Percentiles rank a stretch among this genome's conserved stretches.
These are phyloP conservation scores for Actenoides hombroni DNA, from an alignment of 2,113 vertebrate species.

Conservation along the genomic window DNA sequence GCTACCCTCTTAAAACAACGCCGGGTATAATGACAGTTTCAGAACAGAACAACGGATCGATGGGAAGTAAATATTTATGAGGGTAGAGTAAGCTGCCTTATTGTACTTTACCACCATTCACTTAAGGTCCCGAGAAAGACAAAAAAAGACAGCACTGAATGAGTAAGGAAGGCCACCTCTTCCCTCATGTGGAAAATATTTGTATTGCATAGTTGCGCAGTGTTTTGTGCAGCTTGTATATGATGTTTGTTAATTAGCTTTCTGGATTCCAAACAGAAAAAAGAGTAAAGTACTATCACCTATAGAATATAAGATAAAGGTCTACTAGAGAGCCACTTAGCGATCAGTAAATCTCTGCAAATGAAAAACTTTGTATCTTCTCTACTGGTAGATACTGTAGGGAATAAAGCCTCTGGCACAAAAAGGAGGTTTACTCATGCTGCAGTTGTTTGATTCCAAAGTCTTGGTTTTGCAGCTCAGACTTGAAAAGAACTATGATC, in stretches of 20 bases:
- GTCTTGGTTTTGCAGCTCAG: not conserved
- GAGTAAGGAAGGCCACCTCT: conserved; percentile 21
- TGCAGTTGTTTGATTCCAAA: not conserved
- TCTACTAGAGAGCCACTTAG: not conserved
- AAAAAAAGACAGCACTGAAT: not conserved
- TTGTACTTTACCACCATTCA: not conserved
- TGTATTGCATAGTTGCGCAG: conserved; percentile 45
- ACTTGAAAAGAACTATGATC: not conserved
- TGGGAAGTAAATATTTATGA: conserved; percentile 40
- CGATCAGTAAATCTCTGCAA: not conserved
- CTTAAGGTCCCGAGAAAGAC: not conserved
- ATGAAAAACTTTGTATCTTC: not conserved
- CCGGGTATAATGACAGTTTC: not conserved
- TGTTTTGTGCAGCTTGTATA: not conserved
- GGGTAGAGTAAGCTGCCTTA: not conserved
- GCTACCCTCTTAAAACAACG: not conserved
- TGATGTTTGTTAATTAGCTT: not conserved
- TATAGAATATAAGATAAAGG: not conserved
- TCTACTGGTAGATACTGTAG: not conserved
- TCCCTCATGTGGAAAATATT: conserved; percentile 60
- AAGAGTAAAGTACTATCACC: not conserved
- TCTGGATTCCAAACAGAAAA: not conserved
- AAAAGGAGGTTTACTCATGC: not conserved
- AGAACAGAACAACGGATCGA: not conserved
- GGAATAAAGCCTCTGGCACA: not conserved